Evolutionary conservation across 2,113 vertebrate species (phyloP), one percentile per base, ranked within the genome.

Genomic region (Desmodus rotundus): DNA sequence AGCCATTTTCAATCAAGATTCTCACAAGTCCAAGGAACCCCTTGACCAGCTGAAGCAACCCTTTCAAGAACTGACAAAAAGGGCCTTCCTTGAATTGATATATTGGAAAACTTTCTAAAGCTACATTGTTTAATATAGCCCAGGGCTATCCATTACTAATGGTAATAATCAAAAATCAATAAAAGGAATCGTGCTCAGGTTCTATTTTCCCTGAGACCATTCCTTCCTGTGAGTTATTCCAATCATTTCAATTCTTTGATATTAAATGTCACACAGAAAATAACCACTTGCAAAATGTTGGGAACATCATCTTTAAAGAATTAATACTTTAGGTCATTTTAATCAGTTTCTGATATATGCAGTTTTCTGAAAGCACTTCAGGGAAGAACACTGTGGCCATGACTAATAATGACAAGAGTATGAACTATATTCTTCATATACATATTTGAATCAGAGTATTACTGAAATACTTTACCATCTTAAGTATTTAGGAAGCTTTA

Each of bases 291-390:
- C 85, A 96, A 98, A 98, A 85, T 98, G 97, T 98, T 98, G 98
- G 97, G 97, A 96, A 98, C 98, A 98, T 98, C 98, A 97, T 97
- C 98, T 98, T 98, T 98, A 97, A 98, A 77, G 45, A 77, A 98
- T 98, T 97, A 98, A 98, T 98, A 98, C 98, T 98, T 98, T 89
- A 94, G 98, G 98, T 98, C 98, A 98, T 98, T 98, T 98, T 98
- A 98, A 98, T 98, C 98, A 98, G 97, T 98, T 98, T 98, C 98
- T 98, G 98, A 99, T 98, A 98, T 96, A 98, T 98, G 98, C 98
- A 97, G 96, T 98, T 98, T 98, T 98, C 97, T 98, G 98, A 98
- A 98, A 98, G 87, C 94, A 98, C 98, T 99, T 98, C 97, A 94
- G 98, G 98, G 98, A 97, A 97, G 96, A 98, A 98, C 97, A 98